Conservation (phyloP, 2,888 invertebrate genomes). For the Heliconius ismenius region DNA sequence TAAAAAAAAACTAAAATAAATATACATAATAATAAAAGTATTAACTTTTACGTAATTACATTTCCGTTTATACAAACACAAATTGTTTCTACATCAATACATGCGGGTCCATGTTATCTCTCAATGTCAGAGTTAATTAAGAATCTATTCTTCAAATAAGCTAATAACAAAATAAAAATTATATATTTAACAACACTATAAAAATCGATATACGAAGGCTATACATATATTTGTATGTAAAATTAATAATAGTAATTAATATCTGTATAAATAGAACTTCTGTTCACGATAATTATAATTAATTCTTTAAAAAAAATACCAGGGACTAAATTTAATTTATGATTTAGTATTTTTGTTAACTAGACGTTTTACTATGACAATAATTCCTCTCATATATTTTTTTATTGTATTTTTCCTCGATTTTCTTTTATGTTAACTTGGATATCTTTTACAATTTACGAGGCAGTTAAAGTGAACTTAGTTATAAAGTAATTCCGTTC, state of each 20-base stretch:
- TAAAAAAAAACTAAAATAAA: neutral
- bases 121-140: constrained; percentile 40
- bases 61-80: neutral
- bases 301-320: neutral
- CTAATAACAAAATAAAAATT: constrained; percentile 23
- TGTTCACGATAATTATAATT: constrained; percentile 2
- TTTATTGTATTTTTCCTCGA: neutral
- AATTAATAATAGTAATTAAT: constrained; percentile 15
- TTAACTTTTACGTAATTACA: neutral
- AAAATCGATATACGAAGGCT: constrained; percentile 12
- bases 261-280: constrained; percentile 5
- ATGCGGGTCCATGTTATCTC: constrained; percentile 28
- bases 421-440: neutral
- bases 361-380: neutral
- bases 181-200: constrained; percentile 15
- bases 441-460: neutral
- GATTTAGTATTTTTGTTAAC: neutral
- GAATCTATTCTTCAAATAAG: constrained; percentile 31
- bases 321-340: too few relatives aligned
- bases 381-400: neutral
- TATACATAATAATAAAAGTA: neutral
- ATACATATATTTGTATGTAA: neutral
- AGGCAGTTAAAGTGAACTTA: neutral
- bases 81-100: constrained; percentile 6
- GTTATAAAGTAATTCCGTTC: neutral